These are phyloP conservation scores for Acanthosoma haemorrhoidale DNA, from an alignment of 2,888 invertebrate species.

Conservation along the genomic window DNA sequence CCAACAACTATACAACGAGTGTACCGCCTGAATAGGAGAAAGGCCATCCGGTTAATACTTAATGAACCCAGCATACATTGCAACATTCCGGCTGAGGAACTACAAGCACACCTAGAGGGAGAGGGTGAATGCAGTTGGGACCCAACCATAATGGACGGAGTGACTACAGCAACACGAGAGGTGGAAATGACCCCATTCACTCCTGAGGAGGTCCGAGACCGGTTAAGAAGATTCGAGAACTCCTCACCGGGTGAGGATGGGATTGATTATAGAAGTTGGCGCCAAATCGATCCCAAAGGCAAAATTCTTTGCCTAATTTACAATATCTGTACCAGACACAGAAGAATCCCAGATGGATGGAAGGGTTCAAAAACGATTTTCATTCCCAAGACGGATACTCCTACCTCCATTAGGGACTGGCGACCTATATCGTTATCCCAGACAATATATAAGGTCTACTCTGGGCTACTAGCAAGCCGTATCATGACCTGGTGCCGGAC, in stretches of 20 bases:
- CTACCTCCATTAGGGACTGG: slow-evolving; percentile 43
- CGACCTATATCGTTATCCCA: slow-evolving; percentile 43
- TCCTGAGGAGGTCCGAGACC: too few relatives aligned
- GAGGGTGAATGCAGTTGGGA: too few relatives aligned
- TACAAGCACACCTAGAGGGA: too few relatives aligned
- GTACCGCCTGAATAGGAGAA: background rate
- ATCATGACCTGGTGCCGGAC: too few relatives aligned
- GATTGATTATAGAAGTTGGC: background rate
- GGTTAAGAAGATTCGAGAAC: background rate
- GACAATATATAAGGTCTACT: too few relatives aligned
- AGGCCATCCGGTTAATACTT: too few relatives aligned
- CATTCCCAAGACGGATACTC: slow-evolving; percentile 32
- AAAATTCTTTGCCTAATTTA: background rate
- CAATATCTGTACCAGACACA: background rate
- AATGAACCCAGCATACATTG: too few relatives aligned
- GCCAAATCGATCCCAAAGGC: background rate
- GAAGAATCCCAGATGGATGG: slow-evolving; percentile 25
- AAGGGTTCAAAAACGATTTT: slow-evolving; percentile 33
- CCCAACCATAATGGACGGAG: too few relatives aligned
- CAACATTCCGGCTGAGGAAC: too few relatives aligned
- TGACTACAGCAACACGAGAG: too few relatives aligned
- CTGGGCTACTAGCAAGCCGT: too few relatives aligned
- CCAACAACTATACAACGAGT: background rate
- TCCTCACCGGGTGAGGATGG: background rate
- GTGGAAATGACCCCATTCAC: too few relatives aligned